Evolutionary conservation across 2,888 invertebrate species (phyloP), one percentile per base, ranked within the genome.

Genomic region (Sepiola atlantica): DNA sequence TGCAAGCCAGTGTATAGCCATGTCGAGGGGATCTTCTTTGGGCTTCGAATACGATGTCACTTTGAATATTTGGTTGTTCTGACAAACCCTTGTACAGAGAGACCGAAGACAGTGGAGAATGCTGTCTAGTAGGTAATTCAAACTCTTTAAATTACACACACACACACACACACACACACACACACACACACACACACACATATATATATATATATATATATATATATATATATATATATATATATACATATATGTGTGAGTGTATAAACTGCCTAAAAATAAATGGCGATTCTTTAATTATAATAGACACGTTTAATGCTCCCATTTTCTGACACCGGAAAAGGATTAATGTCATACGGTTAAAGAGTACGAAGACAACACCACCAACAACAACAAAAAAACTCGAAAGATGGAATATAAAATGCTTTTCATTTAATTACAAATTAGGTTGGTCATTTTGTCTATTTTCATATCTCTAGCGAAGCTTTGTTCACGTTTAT

Each of bases 291-390:
- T 77, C 16, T 77, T 77, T 77, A 77, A 77, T 77, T n/a, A 77
- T 77, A 77, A n/a, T 1, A n/a, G n/a, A 14, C 16, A 12, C n/a
- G n/a, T 77, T 77, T 77, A n/a, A 77, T 32, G 14, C 14, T 77
- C 77, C 77, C 20, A 77, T n/a, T n/a, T 77, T 77, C 77, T 77
- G 77, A n/a, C 77, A 77, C 77, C 77, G 77, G 77, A 77, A 77
- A 18, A 28, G 61, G 28, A 61, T 61, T 24, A 61, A 61, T 61
- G 28, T 61, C 61, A 61, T 61, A 24, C 61, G 61, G 61, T 61
- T 61, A 61, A 28, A 61, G 61, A 61, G 61, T 61, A 28, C 61
- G 28, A 77, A 2, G 45, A 45, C 45, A 8, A 45, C 2, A 45
- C 2, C 2, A 45, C 2, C 4, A 45, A 45, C 2, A 45, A 45